Percentiles rank a stretch among this genome's conserved stretches.
These are phyloP conservation scores for Diogma glabrata DNA, from an alignment of 2,888 invertebrate genomes.

Conservation along the genomic window DNA sequence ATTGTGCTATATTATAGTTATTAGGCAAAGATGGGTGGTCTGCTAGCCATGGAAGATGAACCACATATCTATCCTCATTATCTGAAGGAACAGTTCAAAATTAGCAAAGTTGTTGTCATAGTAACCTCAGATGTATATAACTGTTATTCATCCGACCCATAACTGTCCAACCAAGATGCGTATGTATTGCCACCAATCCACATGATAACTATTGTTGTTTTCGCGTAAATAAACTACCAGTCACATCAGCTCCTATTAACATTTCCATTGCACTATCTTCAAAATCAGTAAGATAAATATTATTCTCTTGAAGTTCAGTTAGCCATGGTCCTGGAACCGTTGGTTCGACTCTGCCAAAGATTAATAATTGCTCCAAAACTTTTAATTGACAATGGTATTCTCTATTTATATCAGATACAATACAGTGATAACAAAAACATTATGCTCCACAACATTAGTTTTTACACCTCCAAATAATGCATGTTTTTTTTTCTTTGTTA, in stretches of 20 bases:
- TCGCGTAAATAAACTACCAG: constrained; percentile 17
- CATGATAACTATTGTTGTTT: constrained; percentile 9
- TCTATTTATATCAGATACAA: no score
- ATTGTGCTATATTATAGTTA: constrained; percentile 9
- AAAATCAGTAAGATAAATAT: no score
- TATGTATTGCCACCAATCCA: constrained; percentile 18
- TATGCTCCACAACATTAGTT: neutral
- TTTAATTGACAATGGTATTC: no score
- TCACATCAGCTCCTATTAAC: constrained; percentile 11
- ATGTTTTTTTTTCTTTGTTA: constrained; percentile 5
- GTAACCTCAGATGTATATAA: no score
- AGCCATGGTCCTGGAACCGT: no score
- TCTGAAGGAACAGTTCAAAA: constrained; percentile 10
- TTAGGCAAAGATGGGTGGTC: constrained; percentile 7
- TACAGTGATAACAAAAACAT: no score
- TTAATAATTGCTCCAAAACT: no score
- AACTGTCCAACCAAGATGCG: constrained; percentile 18
- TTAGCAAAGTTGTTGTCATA: no score
- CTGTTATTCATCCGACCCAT: constrained; percentile 12
- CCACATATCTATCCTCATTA: constrained; percentile 12
- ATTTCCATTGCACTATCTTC: constrained; percentile 5
- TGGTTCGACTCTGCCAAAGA: no score
- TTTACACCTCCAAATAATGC: neutral
- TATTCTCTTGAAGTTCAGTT: no score
- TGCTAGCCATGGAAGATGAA: constrained; percentile 13